A percentile compares a stretch with the other conserved stretches of the same genome.
phyloP scores from a whole-genome alignment of 2,888 invertebrate genomes.

The Netelia melanura region DNA sequence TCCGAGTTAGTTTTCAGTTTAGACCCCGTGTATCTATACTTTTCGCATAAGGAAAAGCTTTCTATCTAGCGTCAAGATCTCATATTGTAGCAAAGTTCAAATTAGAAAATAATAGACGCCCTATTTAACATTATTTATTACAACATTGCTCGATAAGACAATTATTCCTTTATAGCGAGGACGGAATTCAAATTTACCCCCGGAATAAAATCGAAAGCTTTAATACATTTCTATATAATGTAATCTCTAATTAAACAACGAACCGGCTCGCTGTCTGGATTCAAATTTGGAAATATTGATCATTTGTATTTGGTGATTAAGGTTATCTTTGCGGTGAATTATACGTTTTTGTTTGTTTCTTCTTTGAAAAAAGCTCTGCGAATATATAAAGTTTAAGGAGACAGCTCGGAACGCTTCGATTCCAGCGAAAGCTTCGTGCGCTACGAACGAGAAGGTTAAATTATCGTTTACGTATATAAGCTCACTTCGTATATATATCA shows the following conservation, averaged over 20 bases:
- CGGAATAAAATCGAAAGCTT: background rate
- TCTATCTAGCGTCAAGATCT: no score
- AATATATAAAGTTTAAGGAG: background rate
- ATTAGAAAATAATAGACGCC: no score
- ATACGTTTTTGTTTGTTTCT: background rate
- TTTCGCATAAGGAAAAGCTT: no score
- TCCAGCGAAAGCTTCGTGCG: background rate
- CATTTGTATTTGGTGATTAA: background rate
- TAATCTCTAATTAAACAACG: background rate
- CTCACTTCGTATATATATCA: background rate
- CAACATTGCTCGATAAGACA: no score
- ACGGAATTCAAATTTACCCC: background rate
- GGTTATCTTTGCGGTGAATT: background rate
- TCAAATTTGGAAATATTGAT: background rate
- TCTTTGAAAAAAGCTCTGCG: background rate
- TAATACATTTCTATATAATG: background rate
- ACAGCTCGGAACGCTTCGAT: background rate
- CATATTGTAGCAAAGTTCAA: no score
- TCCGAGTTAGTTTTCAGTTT: conserved; percentile 30
- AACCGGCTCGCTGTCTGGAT: no score
- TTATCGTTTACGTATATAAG: background rate
- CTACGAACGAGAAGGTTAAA: background rate
- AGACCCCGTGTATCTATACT: background rate
- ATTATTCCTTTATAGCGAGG: no score
- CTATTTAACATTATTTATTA: no score